Percentiles rank a stretch among this genome's conserved stretches.
These are phyloP conservation scores for Stenotaenia linearis DNA, from an alignment of 2,888 invertebrate species.

Conservation along the genomic window DNA sequence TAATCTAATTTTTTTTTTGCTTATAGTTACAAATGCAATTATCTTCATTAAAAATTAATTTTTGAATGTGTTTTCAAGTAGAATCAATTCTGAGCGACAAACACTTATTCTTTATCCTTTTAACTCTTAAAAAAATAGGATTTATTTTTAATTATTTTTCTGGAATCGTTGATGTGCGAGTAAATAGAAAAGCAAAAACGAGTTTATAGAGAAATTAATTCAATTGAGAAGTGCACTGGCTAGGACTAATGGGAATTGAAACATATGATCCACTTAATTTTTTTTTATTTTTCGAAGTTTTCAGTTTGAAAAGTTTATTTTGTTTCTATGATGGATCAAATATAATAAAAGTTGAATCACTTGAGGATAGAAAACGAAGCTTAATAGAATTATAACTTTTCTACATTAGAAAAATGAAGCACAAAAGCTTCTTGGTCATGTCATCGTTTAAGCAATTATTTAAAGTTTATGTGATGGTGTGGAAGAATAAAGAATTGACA, in stretches of 20 bases:
- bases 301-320: neutral
- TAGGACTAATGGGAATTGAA: slow-evolving; percentile 17
- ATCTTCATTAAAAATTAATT: too few species aligned
- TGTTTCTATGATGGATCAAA: neutral
- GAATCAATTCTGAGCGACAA: too few species aligned
- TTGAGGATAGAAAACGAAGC: neutral
- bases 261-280: slow-evolving; percentile 8
- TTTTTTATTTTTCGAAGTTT: neutral
- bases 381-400: slow-evolving; percentile 5
- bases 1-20: too few species aligned
- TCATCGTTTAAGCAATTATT: too few species aligned
- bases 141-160: neutral
- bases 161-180: neutral
- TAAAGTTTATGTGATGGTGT: too few species aligned
- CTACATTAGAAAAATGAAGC: too few species aligned
- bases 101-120: neutral
- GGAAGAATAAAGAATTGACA: too few species aligned
- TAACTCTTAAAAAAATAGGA: too few species aligned
- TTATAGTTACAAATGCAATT: too few species aligned
- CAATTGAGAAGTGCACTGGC: slow-evolving; percentile 8
- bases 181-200: neutral
- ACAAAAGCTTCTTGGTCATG: too few species aligned
- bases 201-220: slow-evolving; percentile 2
- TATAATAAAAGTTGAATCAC: neutral
- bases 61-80: too few species aligned